Conservation (phyloP, 2,113 vertebrate genomes). For the Embiotoca jacksoni region DNA sequence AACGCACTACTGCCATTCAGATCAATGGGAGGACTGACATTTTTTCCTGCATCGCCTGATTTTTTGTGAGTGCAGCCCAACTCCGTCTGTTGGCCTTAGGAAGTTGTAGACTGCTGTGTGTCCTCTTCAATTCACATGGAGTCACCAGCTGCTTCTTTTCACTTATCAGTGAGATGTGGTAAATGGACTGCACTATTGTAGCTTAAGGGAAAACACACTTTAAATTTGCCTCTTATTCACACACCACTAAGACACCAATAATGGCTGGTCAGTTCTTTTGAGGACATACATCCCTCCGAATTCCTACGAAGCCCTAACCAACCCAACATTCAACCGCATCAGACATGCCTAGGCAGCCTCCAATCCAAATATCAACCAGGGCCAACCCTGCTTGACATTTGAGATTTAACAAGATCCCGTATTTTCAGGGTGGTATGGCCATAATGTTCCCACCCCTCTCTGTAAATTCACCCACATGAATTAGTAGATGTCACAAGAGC, state of each 20-base stretch:
- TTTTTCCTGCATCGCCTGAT: not conserved
- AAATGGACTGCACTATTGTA: conserved; percentile 15
- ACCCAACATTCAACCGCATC: no score
- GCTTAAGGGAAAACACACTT: not conserved
- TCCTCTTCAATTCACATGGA: conserved; percentile 19
- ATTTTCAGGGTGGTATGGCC: not conserved
- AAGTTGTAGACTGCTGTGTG: not conserved
- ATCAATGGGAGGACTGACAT: not conserved
- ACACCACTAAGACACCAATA: not conserved
- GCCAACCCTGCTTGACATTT: not conserved
- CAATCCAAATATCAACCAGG: not conserved
- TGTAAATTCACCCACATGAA: not conserved
- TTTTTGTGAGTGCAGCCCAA: not conserved
- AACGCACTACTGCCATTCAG: no score
- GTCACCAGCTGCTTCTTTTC: conserved; percentile 20
- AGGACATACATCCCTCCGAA: not conserved
- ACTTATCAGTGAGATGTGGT: conserved; percentile 11
- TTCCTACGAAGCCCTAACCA: not conserved
- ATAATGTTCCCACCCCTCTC: conserved; percentile 8
- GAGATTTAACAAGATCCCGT: not conserved
- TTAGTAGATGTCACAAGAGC: not conserved
- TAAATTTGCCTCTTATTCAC: not conserved
- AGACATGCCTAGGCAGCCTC: not conserved
- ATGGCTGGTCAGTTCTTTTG: not conserved
- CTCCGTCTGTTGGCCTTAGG: not conserved